phyloP scores from a whole-genome alignment of 2,797 vertebrate species.

The Pseudochaenichthys georgianus region DNA sequence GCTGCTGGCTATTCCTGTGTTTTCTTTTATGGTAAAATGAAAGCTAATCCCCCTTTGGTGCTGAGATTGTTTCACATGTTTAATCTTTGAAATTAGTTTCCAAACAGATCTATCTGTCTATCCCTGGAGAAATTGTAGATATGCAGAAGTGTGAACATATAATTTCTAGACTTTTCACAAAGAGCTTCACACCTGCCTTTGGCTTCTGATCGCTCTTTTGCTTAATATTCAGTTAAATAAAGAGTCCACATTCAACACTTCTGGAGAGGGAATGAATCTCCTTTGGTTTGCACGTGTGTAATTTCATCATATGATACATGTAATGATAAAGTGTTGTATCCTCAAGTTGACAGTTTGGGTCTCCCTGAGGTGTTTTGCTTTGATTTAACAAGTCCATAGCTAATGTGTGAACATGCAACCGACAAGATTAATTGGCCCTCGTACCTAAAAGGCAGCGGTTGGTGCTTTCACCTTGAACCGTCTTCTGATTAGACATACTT shows the following conservation, averaged over 20 bases:
- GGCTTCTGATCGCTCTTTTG: not conserved
- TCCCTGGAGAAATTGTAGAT: no score
- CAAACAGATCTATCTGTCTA: no score
- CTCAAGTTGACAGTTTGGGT: conserved; percentile 32
- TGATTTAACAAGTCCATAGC: conserved; percentile 4
- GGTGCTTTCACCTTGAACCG: conserved; percentile 13
- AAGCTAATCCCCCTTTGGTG: conserved; percentile 20
- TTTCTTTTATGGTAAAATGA: conserved; percentile 48
- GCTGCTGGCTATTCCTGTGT: conserved; percentile 31
- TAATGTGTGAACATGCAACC: conserved; percentile 14
- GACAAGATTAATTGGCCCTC: conserved; percentile 4
- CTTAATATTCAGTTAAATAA: conserved; percentile 1
- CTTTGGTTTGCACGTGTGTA: conserved; percentile 13
- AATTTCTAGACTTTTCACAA: not conserved
- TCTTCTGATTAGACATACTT: conserved; percentile 25
- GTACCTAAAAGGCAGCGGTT: not conserved
- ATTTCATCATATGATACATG: conserved; percentile 19
- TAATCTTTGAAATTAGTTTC: no score
- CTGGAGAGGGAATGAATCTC: conserved; percentile 13
- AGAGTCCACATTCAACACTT: conserved; percentile 10
- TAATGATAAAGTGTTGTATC: conserved; percentile 32
- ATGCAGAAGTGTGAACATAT: conserved; percentile 1
- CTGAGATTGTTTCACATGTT: not conserved
- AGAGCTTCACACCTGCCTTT: conserved; percentile 8
- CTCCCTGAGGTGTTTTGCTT: conserved; percentile 14